Evolutionary conservation across 92 coral and sea anemone genomes (phyloP).

Genomic region (Palythoa caribaeorum): DNA sequence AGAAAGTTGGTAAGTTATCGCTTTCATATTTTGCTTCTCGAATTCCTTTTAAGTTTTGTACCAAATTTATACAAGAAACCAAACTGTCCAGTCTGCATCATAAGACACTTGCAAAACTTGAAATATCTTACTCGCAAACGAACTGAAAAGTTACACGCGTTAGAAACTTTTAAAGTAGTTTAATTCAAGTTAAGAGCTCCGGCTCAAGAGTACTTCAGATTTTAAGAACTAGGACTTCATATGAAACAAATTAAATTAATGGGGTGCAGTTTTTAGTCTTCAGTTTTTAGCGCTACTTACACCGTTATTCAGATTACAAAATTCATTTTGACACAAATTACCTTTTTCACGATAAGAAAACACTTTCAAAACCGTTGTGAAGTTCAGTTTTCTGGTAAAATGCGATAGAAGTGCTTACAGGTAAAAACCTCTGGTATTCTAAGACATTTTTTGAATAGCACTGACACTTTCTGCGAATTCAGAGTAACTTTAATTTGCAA

Average conservation of each 20-base stretch:
- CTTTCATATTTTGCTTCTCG: not conserved
- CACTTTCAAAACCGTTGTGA: not conserved
- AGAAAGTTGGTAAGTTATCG: not conserved
- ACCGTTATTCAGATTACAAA: not conserved
- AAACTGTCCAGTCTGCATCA: no score
- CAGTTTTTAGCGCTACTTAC: not conserved
- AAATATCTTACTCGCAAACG: not conserved
- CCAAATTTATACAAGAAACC: no score
- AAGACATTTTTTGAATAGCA: not conserved
- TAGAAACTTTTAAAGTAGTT: not conserved
- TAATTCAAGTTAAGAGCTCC: constrained; percentile 1
- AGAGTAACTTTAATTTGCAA: not conserved
- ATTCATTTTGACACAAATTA: no score
- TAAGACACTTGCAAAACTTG: not conserved
- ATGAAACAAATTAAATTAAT: no score
- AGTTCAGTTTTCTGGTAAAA: not conserved
- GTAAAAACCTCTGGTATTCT: not conserved
- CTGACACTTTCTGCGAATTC: not conserved
- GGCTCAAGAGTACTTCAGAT: constrained; percentile 21
- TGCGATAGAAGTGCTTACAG: not conserved
- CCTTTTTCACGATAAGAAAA: no score
- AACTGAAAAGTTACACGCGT: not conserved
- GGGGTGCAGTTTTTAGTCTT: not conserved
- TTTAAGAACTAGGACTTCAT: not conserved
- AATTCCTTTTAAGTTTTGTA: no score